Evolutionary conservation across 2,797 vertebrate species (phyloP).

Genomic region (Pelodytes ibericus): DNA sequence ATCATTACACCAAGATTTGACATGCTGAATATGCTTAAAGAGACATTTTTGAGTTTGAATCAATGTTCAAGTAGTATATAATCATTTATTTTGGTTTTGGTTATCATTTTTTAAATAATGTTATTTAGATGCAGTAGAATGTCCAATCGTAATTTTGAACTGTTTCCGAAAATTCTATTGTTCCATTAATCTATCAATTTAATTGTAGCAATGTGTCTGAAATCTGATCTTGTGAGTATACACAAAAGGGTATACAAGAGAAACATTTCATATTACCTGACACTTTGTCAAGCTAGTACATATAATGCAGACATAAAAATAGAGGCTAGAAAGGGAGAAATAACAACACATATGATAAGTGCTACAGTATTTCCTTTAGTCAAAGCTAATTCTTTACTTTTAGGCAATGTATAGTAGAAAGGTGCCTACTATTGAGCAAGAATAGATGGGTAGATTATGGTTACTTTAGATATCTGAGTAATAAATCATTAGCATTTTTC

Average conservation of each 20-base stretch:
- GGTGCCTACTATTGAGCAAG: too few species aligned
- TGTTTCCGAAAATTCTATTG: not conserved
- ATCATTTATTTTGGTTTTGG: too few species aligned
- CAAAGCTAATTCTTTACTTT: not conserved
- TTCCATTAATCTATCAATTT: not conserved
- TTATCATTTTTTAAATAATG: not conserved
- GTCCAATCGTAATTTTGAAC: not conserved
- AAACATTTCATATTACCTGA: slow-evolving; percentile 2
- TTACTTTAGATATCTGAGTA: not conserved
- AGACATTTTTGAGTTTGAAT: not conserved
- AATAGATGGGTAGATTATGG: not conserved
- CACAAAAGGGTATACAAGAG: not conserved
- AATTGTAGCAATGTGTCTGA: not conserved
- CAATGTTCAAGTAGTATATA: not conserved
- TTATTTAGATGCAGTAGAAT: not conserved
- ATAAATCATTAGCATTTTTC: not conserved
- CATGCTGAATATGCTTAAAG: slow-evolving; percentile 12
- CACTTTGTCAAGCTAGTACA: not conserved
- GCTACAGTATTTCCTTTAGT: not conserved
- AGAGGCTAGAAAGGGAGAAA: not conserved
- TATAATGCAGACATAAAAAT: not conserved
- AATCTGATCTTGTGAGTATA: slow-evolving; percentile 8
- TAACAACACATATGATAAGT: not conserved
- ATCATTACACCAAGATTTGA: slow-evolving; percentile 20
- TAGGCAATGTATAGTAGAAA: not conserved